Evolutionary conservation across 2,797 vertebrate species (phyloP).

Genomic region (Nothura maculosa): DNA sequence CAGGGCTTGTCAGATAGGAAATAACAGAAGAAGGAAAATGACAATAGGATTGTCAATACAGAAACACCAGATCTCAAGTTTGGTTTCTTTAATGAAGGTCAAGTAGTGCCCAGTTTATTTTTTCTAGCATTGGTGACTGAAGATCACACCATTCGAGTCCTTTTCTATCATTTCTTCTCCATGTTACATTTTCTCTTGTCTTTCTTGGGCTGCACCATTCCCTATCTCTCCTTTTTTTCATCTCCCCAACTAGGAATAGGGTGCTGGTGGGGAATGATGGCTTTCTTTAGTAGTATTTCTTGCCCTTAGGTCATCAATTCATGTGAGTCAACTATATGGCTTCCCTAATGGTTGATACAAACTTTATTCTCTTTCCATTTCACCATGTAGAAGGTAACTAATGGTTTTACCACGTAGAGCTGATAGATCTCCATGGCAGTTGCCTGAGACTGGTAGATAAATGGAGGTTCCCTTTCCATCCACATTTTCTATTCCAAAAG

Average conservation of each 20-base stretch:
- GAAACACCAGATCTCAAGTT: not conserved
- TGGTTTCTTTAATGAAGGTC: not conserved
- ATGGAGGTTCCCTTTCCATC: not conserved
- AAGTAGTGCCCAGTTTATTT: not conserved
- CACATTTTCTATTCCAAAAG: not conserved
- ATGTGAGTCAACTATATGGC: not conserved
- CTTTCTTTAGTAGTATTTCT: not conserved
- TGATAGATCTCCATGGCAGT: not conserved
- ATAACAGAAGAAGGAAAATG: not conserved
- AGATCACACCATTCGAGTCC: not conserved
- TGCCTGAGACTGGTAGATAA: not conserved
- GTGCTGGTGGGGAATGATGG: not conserved
- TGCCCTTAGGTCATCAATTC: not conserved
- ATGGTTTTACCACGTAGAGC: not conserved
- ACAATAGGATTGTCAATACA: not conserved
- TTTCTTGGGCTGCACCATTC: not conserved
- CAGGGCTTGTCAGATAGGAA: not conserved
- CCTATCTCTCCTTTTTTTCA: not conserved
- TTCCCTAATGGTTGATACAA: not conserved
- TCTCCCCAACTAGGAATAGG: not conserved
- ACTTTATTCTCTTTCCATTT: not conserved
- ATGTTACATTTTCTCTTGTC: not conserved
- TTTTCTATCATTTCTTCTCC: not conserved
- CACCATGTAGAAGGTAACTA: not conserved
- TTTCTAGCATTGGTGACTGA: not conserved